Evolutionary conservation across 2,113 vertebrate species (phyloP), one percentile per base, ranked within the genome.

Genomic region (Oncorhynchus keta): DNA sequence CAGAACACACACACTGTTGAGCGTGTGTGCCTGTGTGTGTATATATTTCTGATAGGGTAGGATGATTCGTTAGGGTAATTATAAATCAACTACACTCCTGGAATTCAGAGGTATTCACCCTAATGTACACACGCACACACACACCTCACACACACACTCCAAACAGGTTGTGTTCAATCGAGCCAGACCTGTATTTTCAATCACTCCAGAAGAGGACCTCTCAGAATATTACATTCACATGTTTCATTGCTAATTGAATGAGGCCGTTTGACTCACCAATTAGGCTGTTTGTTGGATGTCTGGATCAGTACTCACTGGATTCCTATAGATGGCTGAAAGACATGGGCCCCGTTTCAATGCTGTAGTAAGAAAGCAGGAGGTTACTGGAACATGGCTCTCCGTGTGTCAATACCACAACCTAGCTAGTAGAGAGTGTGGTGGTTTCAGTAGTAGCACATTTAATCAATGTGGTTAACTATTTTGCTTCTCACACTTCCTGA

Each of bases 31-130:
- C 26, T 68, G 61, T 77, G 57, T 73, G 62, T 70, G 70, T n/a
- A 45, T 71, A 16, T 66, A 30, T 76, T 61, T 12, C 59, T 61
- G 59, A 61, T 61, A 61, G 59, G 59, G 59, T 7, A 61, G 59
- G 59, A 12, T n/a, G 16, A 86, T 83, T 89, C 86, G 84, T 83
- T 86, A 86, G 81, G 81, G 7, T 61, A 61, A 61, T 61, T 61
- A 51, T 51, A 51, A 13, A 13, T 51, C 49, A 51, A 51, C 49
- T 14, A 3, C 39, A 39, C 39, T 39, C 49, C 49, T 51, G 49
- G 49, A 85, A 92, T 90, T 90, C 85, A 84, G 83, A 88, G 90
- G 92, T 92, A 92, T 92, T 93, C 93, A 92, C 88, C 84, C 84
- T 89, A 91, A 88, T 87, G 88, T 90, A 91, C 30, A 75, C 49